Evolutionary conservation across 2,113 vertebrate genomes (phyloP), one percentile per base, ranked within the genome.

Genomic region (Passer montanus): DNA sequence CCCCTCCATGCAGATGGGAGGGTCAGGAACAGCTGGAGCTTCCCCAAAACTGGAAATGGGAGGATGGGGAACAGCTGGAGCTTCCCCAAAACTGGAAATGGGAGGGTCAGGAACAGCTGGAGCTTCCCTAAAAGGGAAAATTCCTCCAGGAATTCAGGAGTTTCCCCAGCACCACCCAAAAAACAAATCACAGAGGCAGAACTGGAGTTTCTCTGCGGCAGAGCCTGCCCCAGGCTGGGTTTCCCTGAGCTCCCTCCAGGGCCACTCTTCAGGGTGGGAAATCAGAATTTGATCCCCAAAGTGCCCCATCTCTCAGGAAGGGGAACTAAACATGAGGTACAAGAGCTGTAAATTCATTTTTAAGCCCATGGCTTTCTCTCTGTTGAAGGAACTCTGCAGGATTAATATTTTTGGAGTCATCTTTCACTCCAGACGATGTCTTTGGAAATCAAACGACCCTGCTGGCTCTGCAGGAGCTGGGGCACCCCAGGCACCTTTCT

Each of bases 61-160:
- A 53, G 39, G 19, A 1, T 5, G 0, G 0, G 60, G 11, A 63
- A 33, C 1, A 3, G 20, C n/a, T 4, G 46, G 18, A 59, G 81
- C 43, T 35, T 24, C 72, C 50, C 43, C 3, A 1, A 30, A 24
- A 26, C 21, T 11, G 28, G 3, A 26, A 62, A 50, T 26, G 22
- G 22, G 58, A 63, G 46, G 30, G 3, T 2, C 1, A 0, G 14
- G 11, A 53, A 18, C 3, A 9, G 14, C 7, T 14, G 19, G 49
- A 18, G 19, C 11, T 4, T 43, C 39, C 31, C 23, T 12, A 3
- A 4, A 18, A n/a, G 6, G 11, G 2, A 18, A 24, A 33, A 41
- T 41, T 41, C 12, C 39, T 41, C 39, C 3, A 2, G 37, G 35
- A 27, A 21, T 9, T 9, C 23, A 22, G 47, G 31, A 56, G 13